Base-by-base conservation (phyloP, 2,888 invertebrate genomes). In the Macropis europaea region DNA sequence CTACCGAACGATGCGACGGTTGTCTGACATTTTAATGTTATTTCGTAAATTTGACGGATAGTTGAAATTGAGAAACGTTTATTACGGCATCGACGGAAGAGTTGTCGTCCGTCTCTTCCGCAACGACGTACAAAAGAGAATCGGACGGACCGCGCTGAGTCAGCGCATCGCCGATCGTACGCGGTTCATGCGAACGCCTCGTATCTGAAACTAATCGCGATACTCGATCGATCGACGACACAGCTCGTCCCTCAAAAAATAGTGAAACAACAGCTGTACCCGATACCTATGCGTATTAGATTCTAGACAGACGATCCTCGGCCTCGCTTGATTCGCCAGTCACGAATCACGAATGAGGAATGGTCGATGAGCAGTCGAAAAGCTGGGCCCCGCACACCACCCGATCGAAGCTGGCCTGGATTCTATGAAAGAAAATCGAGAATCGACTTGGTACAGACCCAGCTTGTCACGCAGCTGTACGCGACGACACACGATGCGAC, bases 201-300 rank as follows among this genome's bases (percentile, higher is more conserved):
- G 40, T 72, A 52, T 42, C 42, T 26, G 56, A 32, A 42, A 59
- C 61, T 60, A 60, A 72, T 47, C 60, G 66, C 43, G 40, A 60
- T 67, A 56, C 57, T 30, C 60, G 61, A 77, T 76, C 76, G 76
- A 77, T 76, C 28, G 47, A 59, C 48, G 24, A 43, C 26, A 15
- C 30, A 38, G 43, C 45, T 43, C 62, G 62, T 59, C 47, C 42
- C 50, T n/a, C n/a, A n/a, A 60, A 77, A 68, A 75, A 60, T 56
- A 66, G 69, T 66, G 48, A 63, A 61, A 45, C 15, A 59, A 43
- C 24, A 62, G 47, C 59, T 62, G 34, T 50, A 19, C n/a, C 56
- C 45, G 36, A 32, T 57, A 36, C 36, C 54, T 40, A 17, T 11
- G 34, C 43, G 52, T 53, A 40, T 73, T 54, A n/a, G n/a, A 47